Evolutionary conservation across 2,888 invertebrate species (phyloP).

Genomic region (Catonia carolina): DNA sequence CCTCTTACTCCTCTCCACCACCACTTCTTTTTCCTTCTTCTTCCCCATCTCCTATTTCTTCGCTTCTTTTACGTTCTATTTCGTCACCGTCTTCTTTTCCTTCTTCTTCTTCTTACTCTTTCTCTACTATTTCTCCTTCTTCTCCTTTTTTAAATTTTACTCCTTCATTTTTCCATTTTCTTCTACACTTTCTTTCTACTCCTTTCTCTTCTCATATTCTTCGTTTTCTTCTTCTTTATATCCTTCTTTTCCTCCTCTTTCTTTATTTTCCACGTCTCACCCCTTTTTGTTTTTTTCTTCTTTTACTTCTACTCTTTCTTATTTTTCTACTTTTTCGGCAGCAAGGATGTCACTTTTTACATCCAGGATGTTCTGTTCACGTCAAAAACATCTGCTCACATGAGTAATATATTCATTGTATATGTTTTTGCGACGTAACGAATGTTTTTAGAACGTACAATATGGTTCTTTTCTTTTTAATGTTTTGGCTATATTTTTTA

Average conservation of each 20-base stretch:
- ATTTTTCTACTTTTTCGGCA: not conserved
- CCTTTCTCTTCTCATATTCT: not conserved
- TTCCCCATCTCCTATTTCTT: conserved; percentile 2
- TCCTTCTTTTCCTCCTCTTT: not conserved
- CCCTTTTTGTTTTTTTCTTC: conserved; percentile 16
- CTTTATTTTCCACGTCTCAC: conserved; percentile 19
- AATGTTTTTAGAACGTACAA: too few species aligned
- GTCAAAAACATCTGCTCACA: too few species aligned
- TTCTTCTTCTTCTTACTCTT: conserved; percentile 22
- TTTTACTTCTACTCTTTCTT: conserved; percentile 20
- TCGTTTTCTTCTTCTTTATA: not conserved
- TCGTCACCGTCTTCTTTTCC: conserved; percentile 22
- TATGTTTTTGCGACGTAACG: too few species aligned
- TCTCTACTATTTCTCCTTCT: conserved; percentile 12
- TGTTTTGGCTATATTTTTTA: too few species aligned
- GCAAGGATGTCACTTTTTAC: too few species aligned
- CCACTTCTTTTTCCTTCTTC: conserved; percentile 25
- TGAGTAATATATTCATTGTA: too few species aligned
- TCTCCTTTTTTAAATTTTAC: not conserved
- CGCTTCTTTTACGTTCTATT: conserved; percentile 16
- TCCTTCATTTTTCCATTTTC: not conserved
- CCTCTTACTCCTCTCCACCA: too few species aligned
- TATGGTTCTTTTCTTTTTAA: too few species aligned
- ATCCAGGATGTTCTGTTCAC: too few species aligned
- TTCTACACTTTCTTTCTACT: not conserved